These are phyloP conservation scores for Psylliodes chrysocephalus DNA, from an alignment of 2,888 invertebrate species.

Conservation along the genomic window DNA sequence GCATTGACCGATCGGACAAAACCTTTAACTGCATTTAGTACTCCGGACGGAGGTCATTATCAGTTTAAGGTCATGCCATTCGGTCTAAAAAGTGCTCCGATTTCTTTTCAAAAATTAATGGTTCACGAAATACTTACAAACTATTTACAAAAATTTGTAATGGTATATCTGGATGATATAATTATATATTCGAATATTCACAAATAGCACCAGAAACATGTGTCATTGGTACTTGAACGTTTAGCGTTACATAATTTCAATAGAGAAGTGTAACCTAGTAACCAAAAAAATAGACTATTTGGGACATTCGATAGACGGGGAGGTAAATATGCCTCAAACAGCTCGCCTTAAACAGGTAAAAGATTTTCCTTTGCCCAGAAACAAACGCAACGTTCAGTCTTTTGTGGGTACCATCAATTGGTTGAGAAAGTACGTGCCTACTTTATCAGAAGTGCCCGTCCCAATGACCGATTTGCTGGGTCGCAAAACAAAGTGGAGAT, in stretches of 20 bases:
- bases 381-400: neutral
- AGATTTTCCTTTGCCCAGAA: slow-evolving; percentile 2
- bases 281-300: slow-evolving; percentile 6
- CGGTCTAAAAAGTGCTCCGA: slow-evolving; percentile 28
- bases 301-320: neutral
- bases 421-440: slow-evolving; percentile 13
- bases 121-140: slow-evolving; percentile 3
- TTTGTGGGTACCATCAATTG: slow-evolving; percentile 14
- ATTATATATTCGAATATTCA: slow-evolving; percentile 16
- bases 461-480: slow-evolving; percentile 44
- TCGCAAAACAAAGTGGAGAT: slow-evolving; percentile 27
- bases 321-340: slow-evolving; percentile 7
- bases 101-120: slow-evolving; percentile 24
- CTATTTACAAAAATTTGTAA: slow-evolving; percentile 2
- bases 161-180: too few species aligned
- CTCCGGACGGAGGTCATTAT: too few species aligned
- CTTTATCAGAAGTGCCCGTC: slow-evolving; percentile 29
- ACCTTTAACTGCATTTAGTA: slow-evolving; percentile 30
- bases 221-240: slow-evolving; percentile 9
- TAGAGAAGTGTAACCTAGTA: slow-evolving; percentile 13
- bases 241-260: slow-evolving; percentile 1
- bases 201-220: neutral
- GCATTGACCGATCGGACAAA: slow-evolving; percentile 1
- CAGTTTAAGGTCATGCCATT: too few species aligned
- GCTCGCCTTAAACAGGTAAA: neutral